Evolutionary conservation across 2,113 vertebrate genomes (phyloP).

Genomic region (Micromys minutus): DNA sequence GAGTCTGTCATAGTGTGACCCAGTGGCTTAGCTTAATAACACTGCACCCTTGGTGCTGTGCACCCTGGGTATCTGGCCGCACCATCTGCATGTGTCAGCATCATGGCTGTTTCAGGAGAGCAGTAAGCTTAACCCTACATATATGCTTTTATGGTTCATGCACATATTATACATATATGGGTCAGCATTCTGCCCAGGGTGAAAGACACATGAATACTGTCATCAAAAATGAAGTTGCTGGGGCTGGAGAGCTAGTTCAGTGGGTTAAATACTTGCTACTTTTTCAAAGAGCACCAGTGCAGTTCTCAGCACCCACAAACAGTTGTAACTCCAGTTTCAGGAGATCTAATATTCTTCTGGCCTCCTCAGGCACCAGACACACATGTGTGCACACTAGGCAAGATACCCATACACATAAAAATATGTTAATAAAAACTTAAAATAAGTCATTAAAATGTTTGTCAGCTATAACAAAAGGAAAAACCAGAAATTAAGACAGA

Average conservation of each 20-base stretch:
- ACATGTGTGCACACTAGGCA: background rate
- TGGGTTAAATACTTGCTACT: background rate
- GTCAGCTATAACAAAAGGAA: background rate
- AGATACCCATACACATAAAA: background rate
- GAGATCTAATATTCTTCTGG: background rate
- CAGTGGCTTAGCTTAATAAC: background rate
- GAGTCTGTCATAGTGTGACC: background rate
- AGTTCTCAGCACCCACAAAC: background rate
- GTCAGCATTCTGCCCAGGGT: accelerated
- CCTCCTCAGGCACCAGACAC: background rate
- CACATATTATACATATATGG: accelerated
- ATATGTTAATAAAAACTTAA: background rate
- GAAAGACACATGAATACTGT: background rate
- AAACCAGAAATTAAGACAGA: background rate
- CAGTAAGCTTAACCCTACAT: accelerated
- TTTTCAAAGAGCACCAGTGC: background rate
- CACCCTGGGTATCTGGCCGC: too few species aligned
- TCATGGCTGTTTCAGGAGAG: accelerated
- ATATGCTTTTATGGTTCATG: accelerated
- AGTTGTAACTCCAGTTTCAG: background rate
- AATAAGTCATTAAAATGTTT: background rate
- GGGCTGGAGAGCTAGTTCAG: background rate
- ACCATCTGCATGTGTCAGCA: accelerated
- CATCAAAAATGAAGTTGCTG: background rate
- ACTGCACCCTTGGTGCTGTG: background rate